Base-by-base conservation (phyloP, 2,888 invertebrate species). In the Flexamia atlantica region DNA sequence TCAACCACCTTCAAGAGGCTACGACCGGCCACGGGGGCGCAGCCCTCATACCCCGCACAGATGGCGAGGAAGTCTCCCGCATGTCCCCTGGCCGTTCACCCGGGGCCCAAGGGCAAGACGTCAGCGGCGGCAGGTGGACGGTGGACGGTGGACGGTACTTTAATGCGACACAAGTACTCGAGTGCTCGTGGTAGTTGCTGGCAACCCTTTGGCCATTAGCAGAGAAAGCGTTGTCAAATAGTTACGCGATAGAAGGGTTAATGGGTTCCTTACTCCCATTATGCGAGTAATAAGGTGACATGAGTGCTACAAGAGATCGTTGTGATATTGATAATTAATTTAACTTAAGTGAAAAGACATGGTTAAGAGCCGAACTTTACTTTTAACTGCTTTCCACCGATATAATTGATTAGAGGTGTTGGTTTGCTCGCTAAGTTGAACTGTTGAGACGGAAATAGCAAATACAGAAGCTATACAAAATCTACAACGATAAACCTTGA, bases 41-140 rank as follows among this genome's bases (percentile, higher is more conserved):
- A 64, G 64, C 64, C 64, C 64, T 64, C 64, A 64, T 64, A 12
- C 64, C 30, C 64, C 25, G 14, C 64, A 30, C 2, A 64, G 28
- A 64, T 64, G 64, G 9, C 64, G 30, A 64, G 64, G 64, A 64
- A 64, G 64, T 64, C 53, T 28, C 64, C 64, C 64, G 64, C 64
- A 64, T 64, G 64, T 64, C 28, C 57, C 57, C 28, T 28, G 64
- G 64, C 28, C 64, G 64, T 64, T 64, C 64, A 64, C 64, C 64
- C 64, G 64, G 17, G 64, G 30, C 57, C 12, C 64, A 64, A 64
- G 64, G 64, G 28, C 64, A 28, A 64, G 64, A 64, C 20, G 53
- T 53, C 20, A 53, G 46, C 14, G 50, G 17, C 50, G 53, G 23
- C 64, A 64, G 64, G 64, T 64, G 64, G 64, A 64, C 12, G 10